These are phyloP conservation scores for Apamea crenata DNA, from an alignment of 2,888 invertebrate species.

Conservation along the genomic window DNA sequence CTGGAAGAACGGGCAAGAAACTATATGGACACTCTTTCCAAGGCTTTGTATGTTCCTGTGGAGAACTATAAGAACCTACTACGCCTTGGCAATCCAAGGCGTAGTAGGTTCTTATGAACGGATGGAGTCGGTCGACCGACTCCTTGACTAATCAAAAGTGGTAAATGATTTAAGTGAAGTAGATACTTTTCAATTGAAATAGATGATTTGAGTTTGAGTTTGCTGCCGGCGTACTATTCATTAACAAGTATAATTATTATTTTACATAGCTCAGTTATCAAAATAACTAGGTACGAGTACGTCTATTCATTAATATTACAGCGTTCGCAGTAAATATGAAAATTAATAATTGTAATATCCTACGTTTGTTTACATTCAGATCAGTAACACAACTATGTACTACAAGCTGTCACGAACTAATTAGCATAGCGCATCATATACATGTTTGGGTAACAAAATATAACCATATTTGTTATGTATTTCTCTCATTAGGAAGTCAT, in stretches of 20 bases:
- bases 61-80: too few species aligned
- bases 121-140: too few species aligned
- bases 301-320: slow-evolving; percentile 9
- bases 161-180: background rate
- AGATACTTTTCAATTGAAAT: background rate
- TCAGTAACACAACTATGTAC: slow-evolving; percentile 16
- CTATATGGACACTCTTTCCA: too few species aligned
- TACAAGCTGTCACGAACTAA: slow-evolving; percentile 38
- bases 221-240: background rate
- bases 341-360: slow-evolving; percentile 45
- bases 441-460: slow-evolving; percentile 17
- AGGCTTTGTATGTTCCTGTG: too few species aligned
- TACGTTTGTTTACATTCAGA: slow-evolving; percentile 17
- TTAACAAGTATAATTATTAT: background rate
- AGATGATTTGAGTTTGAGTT: background rate
- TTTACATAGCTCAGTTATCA: background rate
- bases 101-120: too few species aligned
- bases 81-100: too few species aligned
- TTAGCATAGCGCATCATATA: slow-evolving; percentile 44
- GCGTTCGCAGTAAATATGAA: slow-evolving; percentile 19
- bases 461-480: background rate
- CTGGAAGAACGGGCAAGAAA: too few species aligned
- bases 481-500: background rate
- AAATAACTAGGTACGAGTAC: background rate
- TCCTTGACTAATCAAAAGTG: too few species aligned